Evolutionary conservation across 1,140 invertebrate species (phyloP), one percentile per base, ranked within the genome.

Genomic region (Apocrypta bakeri): DNA sequence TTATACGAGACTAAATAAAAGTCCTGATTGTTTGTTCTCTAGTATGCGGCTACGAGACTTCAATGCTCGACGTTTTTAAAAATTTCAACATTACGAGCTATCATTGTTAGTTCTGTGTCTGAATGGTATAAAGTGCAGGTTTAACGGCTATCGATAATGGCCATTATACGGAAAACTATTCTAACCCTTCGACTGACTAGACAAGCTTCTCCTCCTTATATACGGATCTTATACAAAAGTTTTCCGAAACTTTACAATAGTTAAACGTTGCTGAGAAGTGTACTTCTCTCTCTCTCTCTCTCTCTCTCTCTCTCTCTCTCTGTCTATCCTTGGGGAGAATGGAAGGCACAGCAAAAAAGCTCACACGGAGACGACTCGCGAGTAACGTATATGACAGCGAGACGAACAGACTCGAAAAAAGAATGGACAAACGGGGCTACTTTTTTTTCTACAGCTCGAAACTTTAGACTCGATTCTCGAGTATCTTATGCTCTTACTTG

Each of bases 211-310:
- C 4, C 42, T 4, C 12, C 42, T 56, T 56, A 56, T 6, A 17
- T 17, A 56, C 21, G 14, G 17, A n/a, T 56, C 48, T 56, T n/a
- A 12, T 0, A 8, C 21, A 2, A 33, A 21, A 42, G 27, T 76
- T 83, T 73, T 17, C 37, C 9, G 27, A 83, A 83, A 83, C 48
- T 83, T 83, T 83, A 25, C 71, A 64, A 83, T 83, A 75, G 71
- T 73, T 83, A 75, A 79, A 83, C 24, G 74, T 69, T 69, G 63
- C 14, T 9, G 9, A 37, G 17, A 11, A 21, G 25, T 37, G 14
- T 4, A n/a, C 74, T 75, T 72, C 68, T 77, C 33, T 77, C 72
- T 64, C 14, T n/a, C 69, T 61, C 56, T n/a, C n/a, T 72, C 68
- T 77, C 33, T 77, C 72, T 64, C 14, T n/a, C 69, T 61, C 56